Base-by-base conservation (phyloP, 1,140 invertebrate species). In the Ceratitis capitata region DNA sequence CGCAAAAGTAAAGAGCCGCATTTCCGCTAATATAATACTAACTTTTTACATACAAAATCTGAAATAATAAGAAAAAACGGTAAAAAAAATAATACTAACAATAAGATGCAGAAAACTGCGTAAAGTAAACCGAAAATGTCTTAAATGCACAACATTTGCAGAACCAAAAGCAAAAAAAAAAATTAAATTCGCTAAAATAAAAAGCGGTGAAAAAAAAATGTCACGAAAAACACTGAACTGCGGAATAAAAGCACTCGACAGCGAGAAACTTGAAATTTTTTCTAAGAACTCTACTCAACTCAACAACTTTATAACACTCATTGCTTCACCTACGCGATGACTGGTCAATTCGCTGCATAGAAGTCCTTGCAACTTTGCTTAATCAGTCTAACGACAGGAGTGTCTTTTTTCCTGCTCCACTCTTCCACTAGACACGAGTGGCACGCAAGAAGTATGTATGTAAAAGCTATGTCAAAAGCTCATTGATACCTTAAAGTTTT, bases 401-500 rank as follows among this genome's bases (percentile, higher is more conserved):
- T n/a, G n/a, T n/a, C 51, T 56, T 5, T 9, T n/a, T 2, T 56
- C 2, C 51, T 23, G 0, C n/a, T 23, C 19, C 51, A 56, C 19
- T 56, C 51, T n/a, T 0, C 51, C 19, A 5, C n/a, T 23, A n/a
- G n/a, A n/a, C n/a, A 23, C 3, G n/a, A n/a, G 23, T 23, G n/a
- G n/a, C n/a, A 12, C 51, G 19, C 23, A 23, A 56, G 9, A n/a
- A 19, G 0, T 9, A 23, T n/a, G n/a, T 56, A 56, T n/a, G 19
- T 7, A 9, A 4, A 9, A 56, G 9, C 14, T 35, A 42, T 45
- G 39, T 16, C 32, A n/a, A n/a, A n/a, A 42, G 26, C 42, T 47
- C 69, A 74, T 74, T 74, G 69, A 78, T 78, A 45, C 45, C n/a
- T 45, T 2, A 23, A 78, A 74, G 64, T 74, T 74, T 42, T 74